Percentiles rank a stretch among this genome's conserved stretches.
phyloP scores from a whole-genome alignment of 2,797 vertebrate species.

The Lutjanus campechanus region DNA sequence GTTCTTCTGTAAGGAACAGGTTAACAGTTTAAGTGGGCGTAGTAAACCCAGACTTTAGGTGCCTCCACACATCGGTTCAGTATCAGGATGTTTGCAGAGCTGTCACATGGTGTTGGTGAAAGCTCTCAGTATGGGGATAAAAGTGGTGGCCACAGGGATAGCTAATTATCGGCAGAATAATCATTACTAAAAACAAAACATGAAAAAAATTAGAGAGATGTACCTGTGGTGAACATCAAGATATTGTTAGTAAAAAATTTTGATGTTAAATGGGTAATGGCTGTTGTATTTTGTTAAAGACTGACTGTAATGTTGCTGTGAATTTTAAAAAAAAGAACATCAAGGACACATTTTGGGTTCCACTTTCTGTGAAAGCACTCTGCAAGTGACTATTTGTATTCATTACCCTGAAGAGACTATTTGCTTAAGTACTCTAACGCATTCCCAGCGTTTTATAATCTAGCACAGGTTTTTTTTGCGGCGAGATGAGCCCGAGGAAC shows the following conservation, averaged over 20 bases:
- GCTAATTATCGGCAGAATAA: too few relatives aligned
- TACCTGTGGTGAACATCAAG: not conserved
- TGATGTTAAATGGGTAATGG: not conserved
- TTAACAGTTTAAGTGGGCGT: too few relatives aligned
- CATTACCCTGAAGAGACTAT: conserved; percentile 7
- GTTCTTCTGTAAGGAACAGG: too few relatives aligned
- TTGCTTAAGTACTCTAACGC: conserved; percentile 19
- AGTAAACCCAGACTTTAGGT: too few relatives aligned
- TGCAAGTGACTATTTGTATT: conserved; percentile 1
- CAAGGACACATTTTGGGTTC: not conserved
- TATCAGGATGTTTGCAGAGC: too few relatives aligned
- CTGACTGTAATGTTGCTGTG: not conserved
- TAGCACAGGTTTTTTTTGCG: conserved; percentile 3
- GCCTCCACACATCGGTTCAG: too few relatives aligned
- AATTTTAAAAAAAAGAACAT: not conserved
- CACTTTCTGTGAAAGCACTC: conserved; percentile 18
- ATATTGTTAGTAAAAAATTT: not conserved
- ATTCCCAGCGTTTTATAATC: conserved; percentile 29
- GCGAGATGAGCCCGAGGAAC: conserved; percentile 4
- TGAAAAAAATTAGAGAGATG: too few relatives aligned
- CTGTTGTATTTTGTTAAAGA: conserved; percentile 3
- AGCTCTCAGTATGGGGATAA: too few relatives aligned
- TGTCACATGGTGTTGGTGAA: too few relatives aligned
- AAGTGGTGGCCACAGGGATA: too few relatives aligned
- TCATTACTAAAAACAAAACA: not conserved